These are phyloP conservation scores for Lobophora halterata DNA, from an alignment of 2,888 invertebrate genomes.

Conservation along the genomic window DNA sequence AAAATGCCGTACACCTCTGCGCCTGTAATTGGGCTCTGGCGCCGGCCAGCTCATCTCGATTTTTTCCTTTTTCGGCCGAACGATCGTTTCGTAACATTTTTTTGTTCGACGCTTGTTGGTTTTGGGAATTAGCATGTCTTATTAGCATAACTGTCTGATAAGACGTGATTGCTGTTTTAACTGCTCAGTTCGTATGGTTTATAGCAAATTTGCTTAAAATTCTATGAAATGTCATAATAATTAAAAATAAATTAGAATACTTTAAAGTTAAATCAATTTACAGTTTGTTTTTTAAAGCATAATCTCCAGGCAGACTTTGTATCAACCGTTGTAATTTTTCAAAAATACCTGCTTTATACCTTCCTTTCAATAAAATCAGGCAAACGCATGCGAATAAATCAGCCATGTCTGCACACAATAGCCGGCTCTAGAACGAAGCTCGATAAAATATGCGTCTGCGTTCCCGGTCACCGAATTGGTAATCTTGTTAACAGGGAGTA, in stretches of 20 bases:
- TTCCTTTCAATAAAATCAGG: constrained; percentile 25
- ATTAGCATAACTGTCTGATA: constrained; percentile 78
- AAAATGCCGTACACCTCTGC: constrained; percentile 3
- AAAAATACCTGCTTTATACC: constrained; percentile 11
- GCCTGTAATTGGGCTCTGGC: constrained; percentile 70
- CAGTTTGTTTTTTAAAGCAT: no score
- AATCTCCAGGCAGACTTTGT: not conserved
- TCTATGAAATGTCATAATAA: no score
- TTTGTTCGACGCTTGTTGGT: constrained; percentile 72
- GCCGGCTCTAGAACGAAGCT: constrained; percentile 38
- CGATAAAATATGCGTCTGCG: constrained; percentile 72
- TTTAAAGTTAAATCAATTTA: no score
- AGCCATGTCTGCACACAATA: constrained; percentile 46
- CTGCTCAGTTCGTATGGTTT: constrained; percentile 38
- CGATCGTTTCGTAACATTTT: constrained; percentile 45
- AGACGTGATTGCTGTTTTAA: constrained; percentile 71
- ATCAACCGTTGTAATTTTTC: constrained; percentile 11
- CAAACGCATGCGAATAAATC: constrained; percentile 55
- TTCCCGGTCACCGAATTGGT: constrained; percentile 68
- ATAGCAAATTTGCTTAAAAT: constrained; percentile 5
- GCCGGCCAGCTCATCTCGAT: constrained; percentile 64
- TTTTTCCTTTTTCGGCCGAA: constrained; percentile 65
- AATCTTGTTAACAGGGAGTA: constrained; percentile 78
- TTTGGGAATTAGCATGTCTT: constrained; percentile 81
- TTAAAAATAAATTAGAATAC: no score